A percentile compares a stretch with the other conserved stretches of the same genome.
These are phyloP conservation scores for Sitobion miscanthi DNA, from an alignment of 1,140 invertebrate genomes.

Conservation along the genomic window DNA sequence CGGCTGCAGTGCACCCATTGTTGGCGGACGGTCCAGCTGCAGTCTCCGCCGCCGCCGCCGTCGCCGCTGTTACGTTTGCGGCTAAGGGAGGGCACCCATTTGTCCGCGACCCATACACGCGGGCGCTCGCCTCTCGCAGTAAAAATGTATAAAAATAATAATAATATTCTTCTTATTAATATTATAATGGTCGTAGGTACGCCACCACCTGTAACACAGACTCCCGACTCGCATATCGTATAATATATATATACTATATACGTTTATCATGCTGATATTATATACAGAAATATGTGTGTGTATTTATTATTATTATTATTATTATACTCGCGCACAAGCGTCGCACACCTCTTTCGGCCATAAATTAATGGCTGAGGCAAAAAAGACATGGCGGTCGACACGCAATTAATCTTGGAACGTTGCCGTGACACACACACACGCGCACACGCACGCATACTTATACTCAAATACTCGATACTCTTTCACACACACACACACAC, in stretches of 20 bases:
- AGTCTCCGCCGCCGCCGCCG: too few relatives aligned
- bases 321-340: not conserved
- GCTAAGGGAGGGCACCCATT: not conserved
- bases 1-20: not conserved
- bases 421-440: conserved; percentile 41
- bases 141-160: not conserved
- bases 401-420: conserved; percentile 49
- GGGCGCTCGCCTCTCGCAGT: not conserved
- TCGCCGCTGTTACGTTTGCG: not conserved
- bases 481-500: not conserved
- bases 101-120: not conserved
- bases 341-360: conserved; percentile 50
- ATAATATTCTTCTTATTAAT: not conserved
- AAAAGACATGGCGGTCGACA: conserved; percentile 53
- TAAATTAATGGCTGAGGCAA: conserved; percentile 52
- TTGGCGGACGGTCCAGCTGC: not conserved
- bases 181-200: not conserved
- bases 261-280: not conserved
- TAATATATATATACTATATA: not conserved
- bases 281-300: not conserved
- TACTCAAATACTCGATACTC: not conserved
- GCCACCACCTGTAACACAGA: not conserved
- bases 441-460: not conserved
- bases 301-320: conserved; percentile 38
- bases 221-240: not conserved